Conservation (phyloP, 64 coral and sea anemone species). For the Astreopora myriophthalma region DNA sequence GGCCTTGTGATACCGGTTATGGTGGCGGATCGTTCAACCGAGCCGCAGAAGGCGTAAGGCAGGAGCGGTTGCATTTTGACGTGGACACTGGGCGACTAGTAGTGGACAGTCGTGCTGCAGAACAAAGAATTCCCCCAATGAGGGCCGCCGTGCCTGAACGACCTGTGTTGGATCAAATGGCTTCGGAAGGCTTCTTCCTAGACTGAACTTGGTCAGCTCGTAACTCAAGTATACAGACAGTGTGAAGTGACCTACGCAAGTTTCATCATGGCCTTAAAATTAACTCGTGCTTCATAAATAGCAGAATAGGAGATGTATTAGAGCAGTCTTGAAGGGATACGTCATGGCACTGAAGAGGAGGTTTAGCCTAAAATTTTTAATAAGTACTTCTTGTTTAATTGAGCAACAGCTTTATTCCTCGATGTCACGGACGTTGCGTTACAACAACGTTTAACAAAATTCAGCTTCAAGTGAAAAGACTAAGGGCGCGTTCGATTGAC, state of each 20-base stretch:
- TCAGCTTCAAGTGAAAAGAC: too few relatives aligned
- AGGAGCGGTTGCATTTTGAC: conserved; percentile 17
- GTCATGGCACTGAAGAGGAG: too few relatives aligned
- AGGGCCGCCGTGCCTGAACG: neutral
- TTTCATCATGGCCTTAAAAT: neutral
- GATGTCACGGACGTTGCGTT: too few relatives aligned
- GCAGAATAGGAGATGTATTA: neutral
- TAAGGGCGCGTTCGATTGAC: too few relatives aligned
- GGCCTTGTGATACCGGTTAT: neutral
- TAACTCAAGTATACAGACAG: neutral
- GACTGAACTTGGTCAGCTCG: neutral
- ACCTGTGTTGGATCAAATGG: conserved; percentile 11
- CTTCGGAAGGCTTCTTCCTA: conserved; percentile 17
- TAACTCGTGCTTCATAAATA: neutral
- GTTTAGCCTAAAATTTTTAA: too few relatives aligned
- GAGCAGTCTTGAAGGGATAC: too few relatives aligned
- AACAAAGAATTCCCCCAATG: neutral
- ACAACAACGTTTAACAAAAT: too few relatives aligned
- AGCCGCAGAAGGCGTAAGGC: neutral
- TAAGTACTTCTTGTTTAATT: too few relatives aligned
- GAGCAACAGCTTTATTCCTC: too few relatives aligned
- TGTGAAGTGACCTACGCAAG: too few relatives aligned
- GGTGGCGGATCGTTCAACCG: neutral
- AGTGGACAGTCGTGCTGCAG: neutral
- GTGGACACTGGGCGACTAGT: neutral